Base-by-base conservation (phyloP, 1,140 invertebrate genomes). In the Leptopilina boulardi region DNA sequence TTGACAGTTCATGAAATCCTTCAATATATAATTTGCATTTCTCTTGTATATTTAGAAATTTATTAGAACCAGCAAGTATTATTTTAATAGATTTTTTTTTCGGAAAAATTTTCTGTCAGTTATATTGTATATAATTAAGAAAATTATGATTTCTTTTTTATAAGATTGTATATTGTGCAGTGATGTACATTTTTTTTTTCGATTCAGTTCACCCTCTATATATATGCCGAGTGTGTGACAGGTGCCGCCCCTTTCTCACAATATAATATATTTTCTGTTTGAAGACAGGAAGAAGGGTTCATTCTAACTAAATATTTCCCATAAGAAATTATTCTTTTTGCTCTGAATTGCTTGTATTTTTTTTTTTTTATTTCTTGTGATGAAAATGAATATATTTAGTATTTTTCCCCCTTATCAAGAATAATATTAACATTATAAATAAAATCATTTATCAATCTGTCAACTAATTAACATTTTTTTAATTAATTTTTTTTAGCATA, bases 221-320 rank as follows among this genome's bases (percentile, higher is more conserved):
- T n/a, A n/a, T 19, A 76, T 79, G 42, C 3, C 23, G 77, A 83
- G 59, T 82, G 83, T 75, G 78, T 75, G 78, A 82, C 86, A 86
- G 87, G 87, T 88, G 85, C 87, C 87, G 87, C 86, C 85, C 85
- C 85, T 87, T 87, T 88, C 82, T 85, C 75, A 77, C 59, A 66
- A 30, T 66, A 38, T 38, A 38, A 38, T 38, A 6, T 38, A 66
- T 15, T 34, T 66, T 66, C 26, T 66, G 11, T 9, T 66, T 66
- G 59, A 30, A n/a, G 59, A 66, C 59, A 66, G 59, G 59, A 66
- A 66, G 59, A 66, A 30, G 23, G 59, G 59, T 66, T 66, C 59
- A 23, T 18, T 66, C 15, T 66, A 11, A 34, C 21, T 26, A 66
- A 66, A 66, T 66, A 66, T 26, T 66, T 66, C 59, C 59, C 59